Percentiles rank a stretch among this genome's conserved stretches.
These are phyloP conservation scores for Muscicapa striata DNA, from an alignment of 2,797 vertebrate species.

Conservation along the genomic window DNA sequence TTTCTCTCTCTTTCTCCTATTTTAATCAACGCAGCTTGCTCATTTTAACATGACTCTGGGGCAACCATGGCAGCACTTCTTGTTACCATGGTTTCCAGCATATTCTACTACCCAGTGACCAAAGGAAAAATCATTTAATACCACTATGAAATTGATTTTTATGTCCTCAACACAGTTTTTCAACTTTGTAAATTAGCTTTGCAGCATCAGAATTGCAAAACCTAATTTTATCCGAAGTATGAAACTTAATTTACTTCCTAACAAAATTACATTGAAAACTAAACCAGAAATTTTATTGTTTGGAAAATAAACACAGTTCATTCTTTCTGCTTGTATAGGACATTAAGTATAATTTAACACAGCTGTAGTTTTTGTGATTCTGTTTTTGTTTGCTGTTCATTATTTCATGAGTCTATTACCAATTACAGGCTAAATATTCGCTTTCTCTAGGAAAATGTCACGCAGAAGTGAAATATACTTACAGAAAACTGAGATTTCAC, in stretches of 20 bases:
- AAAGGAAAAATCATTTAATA: conserved; percentile 6
- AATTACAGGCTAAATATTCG: conserved; percentile 17
- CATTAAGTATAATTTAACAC: conserved; percentile 48
- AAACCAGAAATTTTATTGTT: conserved; percentile 49
- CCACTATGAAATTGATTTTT: neutral
- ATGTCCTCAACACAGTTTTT: neutral
- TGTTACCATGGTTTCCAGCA: conserved; percentile 29
- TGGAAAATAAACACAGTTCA: conserved; percentile 34
- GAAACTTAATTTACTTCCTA: conserved; percentile 33
- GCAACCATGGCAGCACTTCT: neutral
- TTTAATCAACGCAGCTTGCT: neutral
- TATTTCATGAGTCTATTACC: conserved; percentile 50
- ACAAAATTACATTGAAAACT: conserved; percentile 6
- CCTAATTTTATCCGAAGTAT: neutral
- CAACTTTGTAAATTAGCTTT: conserved; percentile 14
- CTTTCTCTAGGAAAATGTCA: neutral
- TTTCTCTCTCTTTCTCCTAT: neutral
- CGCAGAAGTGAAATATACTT: neutral
- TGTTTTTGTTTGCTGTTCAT: conserved; percentile 29
- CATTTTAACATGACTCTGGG: conserved; percentile 9
- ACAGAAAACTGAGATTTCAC: neutral
- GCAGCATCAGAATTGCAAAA: conserved; percentile 2
- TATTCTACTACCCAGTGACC: neutral
- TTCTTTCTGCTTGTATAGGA: conserved; percentile 24
- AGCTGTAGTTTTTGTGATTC: conserved; percentile 48